Evolutionary conservation across 2,888 invertebrate genomes (phyloP).

Genomic region (Bibio marci): DNA sequence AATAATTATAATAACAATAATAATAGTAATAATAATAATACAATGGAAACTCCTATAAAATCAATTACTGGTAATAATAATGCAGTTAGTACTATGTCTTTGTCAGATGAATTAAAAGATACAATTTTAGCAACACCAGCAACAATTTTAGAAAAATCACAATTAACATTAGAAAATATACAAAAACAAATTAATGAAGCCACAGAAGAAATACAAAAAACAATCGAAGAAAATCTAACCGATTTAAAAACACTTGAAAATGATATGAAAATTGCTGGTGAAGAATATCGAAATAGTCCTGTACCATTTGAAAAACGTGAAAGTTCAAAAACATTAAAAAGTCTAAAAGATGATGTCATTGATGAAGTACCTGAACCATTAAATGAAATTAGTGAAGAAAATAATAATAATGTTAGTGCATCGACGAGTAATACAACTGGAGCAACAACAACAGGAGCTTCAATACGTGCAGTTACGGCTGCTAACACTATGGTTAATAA

Average conservation of each 20-base stretch:
- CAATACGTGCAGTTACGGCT: constrained; percentile 4
- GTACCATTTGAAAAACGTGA: constrained; percentile 14
- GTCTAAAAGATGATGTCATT: constrained; percentile 1
- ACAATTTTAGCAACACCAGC: constrained; percentile 10
- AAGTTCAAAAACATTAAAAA: constrained; percentile 3
- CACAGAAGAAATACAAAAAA: constrained; percentile 25
- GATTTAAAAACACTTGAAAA: constrained; percentile 23
- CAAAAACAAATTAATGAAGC: constrained; percentile 24
- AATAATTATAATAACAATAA: constrained; percentile 1
- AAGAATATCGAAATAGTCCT: constrained; percentile 8
- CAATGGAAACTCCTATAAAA: background rate
- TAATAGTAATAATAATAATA: constrained; percentile 7
- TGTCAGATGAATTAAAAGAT: background rate
- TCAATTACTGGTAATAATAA: background rate
- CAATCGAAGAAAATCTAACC: constrained; percentile 24
- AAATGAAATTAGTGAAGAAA: constrained; percentile 26
- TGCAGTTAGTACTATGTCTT: constrained; percentile 4
- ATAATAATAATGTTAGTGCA: background rate
- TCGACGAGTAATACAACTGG: constrained; percentile 1
- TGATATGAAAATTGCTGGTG: constrained; percentile 16
- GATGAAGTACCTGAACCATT: constrained; percentile 11
- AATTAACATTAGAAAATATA: constrained; percentile 21
- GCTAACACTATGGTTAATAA: no score
- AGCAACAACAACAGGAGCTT: constrained; percentile 5
- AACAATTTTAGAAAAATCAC: constrained; percentile 22